Evolutionary conservation across 92 coral and sea anemone genomes (phyloP), one percentile per base, ranked within the genome.

Genomic region (Paragorgia papillata): DNA sequence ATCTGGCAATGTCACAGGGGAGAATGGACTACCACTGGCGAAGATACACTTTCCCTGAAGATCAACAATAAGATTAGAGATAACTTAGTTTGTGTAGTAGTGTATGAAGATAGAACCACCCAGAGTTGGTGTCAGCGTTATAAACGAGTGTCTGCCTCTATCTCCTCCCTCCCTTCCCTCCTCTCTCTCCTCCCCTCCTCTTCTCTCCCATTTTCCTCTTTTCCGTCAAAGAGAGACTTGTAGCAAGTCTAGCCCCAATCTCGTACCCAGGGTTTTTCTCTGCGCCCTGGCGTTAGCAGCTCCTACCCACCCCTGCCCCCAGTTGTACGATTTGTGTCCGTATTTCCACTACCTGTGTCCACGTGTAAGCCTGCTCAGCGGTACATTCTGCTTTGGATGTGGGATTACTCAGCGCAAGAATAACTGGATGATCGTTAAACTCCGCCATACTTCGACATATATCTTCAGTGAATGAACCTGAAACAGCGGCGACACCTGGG

Each of bases 11-110:
- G 96, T 93, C 41, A 93, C 97, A n/a, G 96, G 96, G 41, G 79
- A 85, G 83, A 93, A 93, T 41, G 97, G 97, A 69, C 97, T 93
- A 26, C 97, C 97, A 69, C 97, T 93, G 20, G 97, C 97, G 76
- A 84, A 93, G 48, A 93, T 84, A 66, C 89, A 96, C 68, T 82
- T 86, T 33, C 97, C 97, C 97, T 93, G 61, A 25, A 80, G 67
- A 18, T 20, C 1, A 59, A 32, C n/a, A n/a, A n/a, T n/a, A n/a
- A n/a, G n/a, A n/a, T n/a, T n/a, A 17, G 24, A 26, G 79, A 58
- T 4, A 8, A 26, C 26, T 14, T 61, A 20, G 28, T 57, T 25
- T 37, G n/a, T n/a, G n/a, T n/a, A n/a, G n/a, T n/a, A n/a, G n/a
- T n/a, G n/a, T n/a, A n/a, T n/a, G n/a, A n/a, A n/a, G n/a, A n/a